Evolutionary conservation across 2,797 vertebrate genomes (phyloP), one percentile per base, ranked within the genome.

Genomic region (Enteromius afrohamiltoni): DNA sequence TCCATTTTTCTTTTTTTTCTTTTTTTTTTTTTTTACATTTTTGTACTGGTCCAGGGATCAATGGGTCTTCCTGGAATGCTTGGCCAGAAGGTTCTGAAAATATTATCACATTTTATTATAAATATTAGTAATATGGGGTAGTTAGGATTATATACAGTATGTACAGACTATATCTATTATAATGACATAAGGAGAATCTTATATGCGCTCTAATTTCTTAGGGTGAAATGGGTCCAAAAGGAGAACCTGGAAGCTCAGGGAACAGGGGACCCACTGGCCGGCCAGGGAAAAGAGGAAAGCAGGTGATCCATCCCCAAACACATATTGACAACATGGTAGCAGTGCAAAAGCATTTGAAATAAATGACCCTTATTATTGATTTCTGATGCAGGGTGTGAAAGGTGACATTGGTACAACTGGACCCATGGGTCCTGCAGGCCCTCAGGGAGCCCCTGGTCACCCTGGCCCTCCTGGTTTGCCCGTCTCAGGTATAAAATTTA

Each of bases 211-310:
- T 90, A 42, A 88, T 68, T 86, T 31, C 87, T 55, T 88, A 99
- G 98, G 98, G 98, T 87, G 98, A 99, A 93, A 96, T 99, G 97
- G 98, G 98, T 89, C 98, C 98, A 9, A 99, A 99, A 89, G 98
- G 98, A 86, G 97, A 98, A 79, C 93, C 96, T 68, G 98, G 98
- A 83, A 92, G 92, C 55, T 93, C 96, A 73, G 98, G 98, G 89
- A 96, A 96, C 91, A 95, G 98, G 92, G 98, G 98, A 88, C 97
- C 98, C 58, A 98, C 96, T 0, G 98, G 98, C 83, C 95, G 97
- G 90, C 98, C 98, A 16, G 98, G 98, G 76, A 99, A 99, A 91
- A 94, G 98, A 93, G 98, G 98, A 80, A 99, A 99, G 92, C 97
- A 97, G 93, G 98, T 99, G 93, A 90, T 91, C 85, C 37, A 79